phyloP scores from a whole-genome alignment of 2,797 vertebrate species.

The Neopelma chrysocephalum region DNA sequence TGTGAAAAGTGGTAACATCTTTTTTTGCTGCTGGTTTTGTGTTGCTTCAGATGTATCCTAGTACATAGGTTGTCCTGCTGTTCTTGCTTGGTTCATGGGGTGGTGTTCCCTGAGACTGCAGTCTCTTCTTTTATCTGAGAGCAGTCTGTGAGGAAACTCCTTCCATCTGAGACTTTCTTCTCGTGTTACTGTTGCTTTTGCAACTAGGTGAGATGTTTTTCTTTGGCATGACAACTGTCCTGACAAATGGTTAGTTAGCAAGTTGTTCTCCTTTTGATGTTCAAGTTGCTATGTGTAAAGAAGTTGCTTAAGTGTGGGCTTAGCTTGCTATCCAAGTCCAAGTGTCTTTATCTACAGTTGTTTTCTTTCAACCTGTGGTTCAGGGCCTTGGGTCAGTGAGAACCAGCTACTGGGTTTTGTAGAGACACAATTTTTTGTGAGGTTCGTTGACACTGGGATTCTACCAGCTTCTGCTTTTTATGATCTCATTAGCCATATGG shows the following conservation, averaged over 20 bases:
- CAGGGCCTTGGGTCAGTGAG: neutral
- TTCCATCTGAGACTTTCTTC: neutral
- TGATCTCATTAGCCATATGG: neutral
- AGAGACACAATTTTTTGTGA: rapidly evolving
- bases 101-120: neutral
- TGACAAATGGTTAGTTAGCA: slow-evolving; percentile 40
- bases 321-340: neutral
- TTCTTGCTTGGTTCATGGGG: neutral
- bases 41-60: neutral
- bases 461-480: neutral
- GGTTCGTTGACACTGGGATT: neutral
- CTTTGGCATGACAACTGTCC: neutral
- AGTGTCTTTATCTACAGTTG: neutral
- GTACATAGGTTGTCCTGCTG: neutral
- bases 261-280: slow-evolving; percentile 27
- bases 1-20: neutral
- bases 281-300: neutral
- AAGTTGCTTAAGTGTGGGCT: neutral
- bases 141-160: neutral
- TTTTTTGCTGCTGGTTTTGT: neutral
- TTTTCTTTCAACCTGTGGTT: neutral
- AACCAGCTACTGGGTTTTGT: neutral
- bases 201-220: slow-evolving; percentile 48
- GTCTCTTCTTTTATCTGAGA: neutral
- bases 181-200: neutral